Conservation (phyloP, 2,797 vertebrate species). For the Peromyscus nudipes region DNA sequence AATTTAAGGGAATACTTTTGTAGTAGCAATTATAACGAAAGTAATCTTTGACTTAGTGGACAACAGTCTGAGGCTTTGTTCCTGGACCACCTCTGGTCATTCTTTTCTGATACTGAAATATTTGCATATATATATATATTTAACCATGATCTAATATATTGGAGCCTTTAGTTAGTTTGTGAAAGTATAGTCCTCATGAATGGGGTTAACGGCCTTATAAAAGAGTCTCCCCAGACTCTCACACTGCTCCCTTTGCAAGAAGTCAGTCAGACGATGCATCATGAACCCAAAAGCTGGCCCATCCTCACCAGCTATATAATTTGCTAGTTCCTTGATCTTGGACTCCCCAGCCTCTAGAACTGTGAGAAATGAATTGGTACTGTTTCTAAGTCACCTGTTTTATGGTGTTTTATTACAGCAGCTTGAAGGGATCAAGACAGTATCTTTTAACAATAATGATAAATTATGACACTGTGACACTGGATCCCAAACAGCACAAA, state of each 20-base stretch:
- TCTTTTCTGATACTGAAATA: neutral
- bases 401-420: neutral
- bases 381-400: neutral
- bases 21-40: neutral
- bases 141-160: neutral
- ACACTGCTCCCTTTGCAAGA: neutral
- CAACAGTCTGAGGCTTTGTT: neutral
- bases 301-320: neutral
- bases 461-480: neutral
- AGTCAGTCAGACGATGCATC: neutral
- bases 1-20: neutral
- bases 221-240: neutral
- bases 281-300: neutral
- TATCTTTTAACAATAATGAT: neutral
- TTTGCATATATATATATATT: neutral
- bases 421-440: neutral
- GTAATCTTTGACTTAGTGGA: conserved; percentile 7
- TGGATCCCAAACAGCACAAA: neutral
- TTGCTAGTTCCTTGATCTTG: neutral
- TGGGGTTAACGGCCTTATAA: neutral
- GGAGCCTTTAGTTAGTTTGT: neutral
- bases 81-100: neutral
- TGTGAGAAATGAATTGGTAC: neutral
- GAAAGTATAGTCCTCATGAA: neutral
- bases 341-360: neutral